Percentiles rank a stretch among this genome's conserved stretches.
Conservation (phyloP, 2,888 invertebrate species). For the Bugula neritina region DNA sequence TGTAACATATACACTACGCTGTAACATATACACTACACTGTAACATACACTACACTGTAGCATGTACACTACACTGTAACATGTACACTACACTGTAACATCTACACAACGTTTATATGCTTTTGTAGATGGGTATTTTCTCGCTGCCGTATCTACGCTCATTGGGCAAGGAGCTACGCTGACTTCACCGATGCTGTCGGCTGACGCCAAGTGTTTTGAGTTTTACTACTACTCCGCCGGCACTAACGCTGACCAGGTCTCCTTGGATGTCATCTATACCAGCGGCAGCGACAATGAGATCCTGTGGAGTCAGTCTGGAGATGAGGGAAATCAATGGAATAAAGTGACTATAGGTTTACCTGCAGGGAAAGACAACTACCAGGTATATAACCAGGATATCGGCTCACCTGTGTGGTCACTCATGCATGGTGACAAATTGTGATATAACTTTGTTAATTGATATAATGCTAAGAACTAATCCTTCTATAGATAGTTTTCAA, state of each 20-base stretch:
- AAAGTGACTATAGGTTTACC: background rate
- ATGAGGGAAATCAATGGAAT: background rate
- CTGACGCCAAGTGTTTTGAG: background rate
- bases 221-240: slow-evolving; percentile 10
- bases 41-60: no score
- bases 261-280: background rate
- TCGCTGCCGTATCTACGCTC: background rate
- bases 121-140: background rate
- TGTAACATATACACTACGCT: no score
- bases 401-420: no score
- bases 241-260: background rate
- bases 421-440: no score
- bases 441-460: no score
- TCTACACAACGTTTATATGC: no score
- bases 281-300: background rate
- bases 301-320: slow-evolving; percentile 1
- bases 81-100: no score
- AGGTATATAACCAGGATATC: no score
- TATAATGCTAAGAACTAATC: no score
- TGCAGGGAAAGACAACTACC: background rate
- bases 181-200: background rate
- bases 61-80: no score
- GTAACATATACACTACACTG: no score
- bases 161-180: background rate
- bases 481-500: no score